Conservation (phyloP, 2,797 vertebrate genomes). For the Varecia variegata region DNA sequence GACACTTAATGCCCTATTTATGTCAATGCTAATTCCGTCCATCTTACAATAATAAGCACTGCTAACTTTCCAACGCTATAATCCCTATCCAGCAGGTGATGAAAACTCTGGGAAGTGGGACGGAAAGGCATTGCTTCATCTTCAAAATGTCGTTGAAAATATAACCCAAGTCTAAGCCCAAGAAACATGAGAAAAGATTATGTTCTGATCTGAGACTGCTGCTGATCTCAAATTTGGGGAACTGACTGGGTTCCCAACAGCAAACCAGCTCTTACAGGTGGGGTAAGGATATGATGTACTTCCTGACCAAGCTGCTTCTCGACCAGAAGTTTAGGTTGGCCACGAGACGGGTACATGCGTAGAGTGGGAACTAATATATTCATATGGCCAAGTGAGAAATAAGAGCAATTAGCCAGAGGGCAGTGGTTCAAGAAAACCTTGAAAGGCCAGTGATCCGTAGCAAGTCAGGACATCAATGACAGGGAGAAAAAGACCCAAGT, state of each 20-base stretch:
- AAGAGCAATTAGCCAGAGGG: neutral
- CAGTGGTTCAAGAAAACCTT: neutral
- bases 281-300: neutral
- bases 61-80: neutral
- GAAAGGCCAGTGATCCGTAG: neutral
- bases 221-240: neutral
- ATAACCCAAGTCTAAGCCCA: neutral
- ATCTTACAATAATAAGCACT: neutral
- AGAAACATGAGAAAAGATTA: neutral
- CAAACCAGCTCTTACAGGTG: neutral
- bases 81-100: neutral
- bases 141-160: constrained; percentile 8
- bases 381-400: neutral
- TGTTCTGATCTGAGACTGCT: neutral
- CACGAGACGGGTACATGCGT: neutral
- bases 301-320: neutral
- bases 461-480: neutral
- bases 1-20: neutral
- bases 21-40: neutral
- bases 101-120: neutral
- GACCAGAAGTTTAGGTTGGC: neutral
- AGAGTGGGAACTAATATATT: neutral
- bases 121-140: neutral
- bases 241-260: neutral
- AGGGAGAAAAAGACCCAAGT: neutral